Evolutionary conservation across 2,888 invertebrate genomes (phyloP), one percentile per base, ranked within the genome.

Genomic region (Fissipunctia ypsillon): DNA sequence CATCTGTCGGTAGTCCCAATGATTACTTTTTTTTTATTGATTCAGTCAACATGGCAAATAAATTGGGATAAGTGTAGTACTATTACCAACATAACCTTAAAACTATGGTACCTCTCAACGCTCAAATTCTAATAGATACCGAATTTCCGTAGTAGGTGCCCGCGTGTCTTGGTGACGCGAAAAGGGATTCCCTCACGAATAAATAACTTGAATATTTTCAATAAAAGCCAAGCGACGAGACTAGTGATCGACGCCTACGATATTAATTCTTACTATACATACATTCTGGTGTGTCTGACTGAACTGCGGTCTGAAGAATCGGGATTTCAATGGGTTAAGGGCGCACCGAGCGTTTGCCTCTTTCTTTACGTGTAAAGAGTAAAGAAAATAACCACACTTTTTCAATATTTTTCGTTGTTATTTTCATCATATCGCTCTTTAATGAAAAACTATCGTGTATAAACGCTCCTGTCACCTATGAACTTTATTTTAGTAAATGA

Each of bases 121-220:
- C 22, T 60, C 10, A 57, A 52, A 48, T 16, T 59, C 38, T 54
- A 52, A 35, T n/a, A 19, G 19, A n/a, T 52, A 28, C 65, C 61
- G 43, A 69, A 80, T 80, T 80, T 61, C 35, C 16, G 38, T 69
- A 66, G 70, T 72, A 76, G 68, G 60, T 35, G 70, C 63, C 41
- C 54, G 72, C 76, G 38, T 72, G 67, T 82, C 67, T 80, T 69
- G 31, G 57, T 65, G 77, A 76, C 74, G 75, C 72, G 63, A 68
- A 77, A 81, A 81, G 78, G 73, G 80, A 87, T 86, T 85, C 88
- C 81, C 74, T 84, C 86, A 83, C 88, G 87, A 85, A 81, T 86
- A 79, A 77, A 86, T 85, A 84, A 75, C 80, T 86, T 69, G 85
- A 84, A 89, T 88, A 89, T 89, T 89, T 88, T 85, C 87, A 84